Conservation (phyloP, 53 echinoderm and acorn worm genomes). For the Holothuria leucospilota region DNA sequence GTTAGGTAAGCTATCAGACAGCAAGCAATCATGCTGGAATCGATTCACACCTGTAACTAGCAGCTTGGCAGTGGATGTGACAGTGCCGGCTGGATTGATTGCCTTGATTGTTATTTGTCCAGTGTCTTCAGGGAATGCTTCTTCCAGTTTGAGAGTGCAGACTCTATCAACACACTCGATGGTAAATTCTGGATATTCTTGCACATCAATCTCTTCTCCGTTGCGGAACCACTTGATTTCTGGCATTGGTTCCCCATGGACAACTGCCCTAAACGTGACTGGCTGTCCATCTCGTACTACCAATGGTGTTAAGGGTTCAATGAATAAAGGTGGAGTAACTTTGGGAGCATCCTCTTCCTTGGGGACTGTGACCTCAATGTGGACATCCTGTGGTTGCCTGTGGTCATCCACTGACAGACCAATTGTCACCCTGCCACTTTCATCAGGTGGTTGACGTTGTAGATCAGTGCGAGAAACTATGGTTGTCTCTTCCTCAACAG, state of each 20-base stretch:
- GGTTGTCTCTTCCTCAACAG: slow-evolving; percentile 58
- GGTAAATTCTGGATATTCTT: slow-evolving; percentile 84
- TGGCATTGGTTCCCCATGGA: slow-evolving; percentile 76
- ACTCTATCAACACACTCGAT: slow-evolving; percentile 71
- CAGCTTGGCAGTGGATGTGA: slow-evolving; percentile 82
- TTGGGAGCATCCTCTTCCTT: slow-evolving; percentile 57
- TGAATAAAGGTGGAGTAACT: slow-evolving; percentile 82
- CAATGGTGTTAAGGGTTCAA: slow-evolving; percentile 70
- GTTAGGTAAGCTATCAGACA: too few species aligned
- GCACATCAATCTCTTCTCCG: slow-evolving; percentile 64
- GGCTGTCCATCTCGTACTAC: slow-evolving; percentile 84
- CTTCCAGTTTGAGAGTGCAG: slow-evolving; percentile 73
- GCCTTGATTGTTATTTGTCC: slow-evolving; percentile 84
- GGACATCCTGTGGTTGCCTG: slow-evolving; percentile 72
- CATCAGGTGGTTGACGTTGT: slow-evolving; percentile 50
- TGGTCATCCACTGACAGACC: slow-evolving; percentile 73
- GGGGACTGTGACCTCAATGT: slow-evolving; percentile 77
- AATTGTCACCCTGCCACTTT: slow-evolving; percentile 70
- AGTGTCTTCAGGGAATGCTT: slow-evolving; percentile 93
- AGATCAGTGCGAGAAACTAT: slow-evolving; percentile 26
- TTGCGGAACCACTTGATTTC: slow-evolving; percentile 79
- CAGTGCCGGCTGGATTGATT: slow-evolving; percentile 82
- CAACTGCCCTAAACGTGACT: slow-evolving; percentile 72
- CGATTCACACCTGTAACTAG: slow-evolving; percentile 83
- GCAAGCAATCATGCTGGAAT: not conserved